Evolutionary conservation across 2,888 invertebrate genomes (phyloP).

Genomic region (Drosophila limbata): DNA sequence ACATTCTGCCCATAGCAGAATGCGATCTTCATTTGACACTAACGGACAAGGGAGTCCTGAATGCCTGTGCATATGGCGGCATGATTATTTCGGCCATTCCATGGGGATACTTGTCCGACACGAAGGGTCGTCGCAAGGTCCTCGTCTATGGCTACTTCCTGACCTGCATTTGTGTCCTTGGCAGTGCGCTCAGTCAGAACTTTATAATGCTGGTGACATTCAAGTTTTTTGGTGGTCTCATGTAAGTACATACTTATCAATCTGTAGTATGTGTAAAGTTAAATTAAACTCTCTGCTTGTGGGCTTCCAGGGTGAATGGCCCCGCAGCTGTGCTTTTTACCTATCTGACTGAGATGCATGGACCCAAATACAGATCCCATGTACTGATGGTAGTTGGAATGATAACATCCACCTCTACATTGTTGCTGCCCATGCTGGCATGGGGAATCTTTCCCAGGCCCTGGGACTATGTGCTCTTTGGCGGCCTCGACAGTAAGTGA

Average conservation of each 20-base stretch:
- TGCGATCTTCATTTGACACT: constrained; percentile 90
- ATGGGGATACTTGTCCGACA: constrained; percentile 93
- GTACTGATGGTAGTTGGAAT: constrained; percentile 89
- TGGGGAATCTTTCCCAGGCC: constrained; percentile 90
- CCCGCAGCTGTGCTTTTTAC: constrained; percentile 91
- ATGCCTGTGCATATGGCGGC: constrained; percentile 91
- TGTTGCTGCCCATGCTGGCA: constrained; percentile 90
- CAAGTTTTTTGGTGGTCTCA: constrained; percentile 90
- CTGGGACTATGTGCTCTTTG: constrained; percentile 86
- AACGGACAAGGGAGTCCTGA: constrained; percentile 90
- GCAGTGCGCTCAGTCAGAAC: constrained; percentile 89
- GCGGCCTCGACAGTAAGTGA: constrained; percentile 82
- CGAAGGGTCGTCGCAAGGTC: constrained; percentile 89
- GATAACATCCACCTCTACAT: constrained; percentile 88
- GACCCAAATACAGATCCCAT: constrained; percentile 88
- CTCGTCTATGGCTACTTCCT: constrained; percentile 89
- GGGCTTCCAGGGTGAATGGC: constrained; percentile 87
- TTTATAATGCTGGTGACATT: constrained; percentile 89
- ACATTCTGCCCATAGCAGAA: constrained; percentile 90
- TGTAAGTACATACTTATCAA: constrained; percentile 87
- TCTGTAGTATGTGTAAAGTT: background rate
- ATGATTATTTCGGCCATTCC: constrained; percentile 91
- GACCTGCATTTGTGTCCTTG: constrained; percentile 88
- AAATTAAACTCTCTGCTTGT: background rate
- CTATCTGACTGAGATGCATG: constrained; percentile 91